Conservation (phyloP, 2,113 vertebrate genomes). For the Leuciscus idus region DNA sequence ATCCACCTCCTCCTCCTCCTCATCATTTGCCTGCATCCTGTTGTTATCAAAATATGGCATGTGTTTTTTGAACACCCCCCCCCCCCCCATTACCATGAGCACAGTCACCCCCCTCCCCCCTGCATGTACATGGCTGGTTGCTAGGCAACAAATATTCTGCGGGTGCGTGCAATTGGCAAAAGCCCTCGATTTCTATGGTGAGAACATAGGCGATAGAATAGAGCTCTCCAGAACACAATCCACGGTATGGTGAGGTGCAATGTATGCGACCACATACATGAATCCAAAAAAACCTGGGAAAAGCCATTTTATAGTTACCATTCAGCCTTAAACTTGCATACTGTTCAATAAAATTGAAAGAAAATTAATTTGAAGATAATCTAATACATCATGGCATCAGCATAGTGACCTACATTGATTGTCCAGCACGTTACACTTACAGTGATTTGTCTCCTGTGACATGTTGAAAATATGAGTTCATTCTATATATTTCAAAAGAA, state of each 20-base stretch:
- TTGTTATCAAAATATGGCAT: constrained; percentile 36
- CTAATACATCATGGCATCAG: not conserved
- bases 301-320: not conserved
- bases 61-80: constrained; percentile 16
- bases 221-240: constrained; percentile 36
- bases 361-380: not conserved
- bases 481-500: not conserved
- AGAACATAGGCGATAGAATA: constrained; percentile 69
- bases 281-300: not conserved
- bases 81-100: constrained; percentile 10
- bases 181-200: constrained; percentile 67
- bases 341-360: not conserved
- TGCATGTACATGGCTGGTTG: constrained; percentile 78
- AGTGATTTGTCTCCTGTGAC: not conserved
- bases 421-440: not conserved
- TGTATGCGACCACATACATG: not conserved
- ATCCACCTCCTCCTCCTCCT: constrained; percentile 1
- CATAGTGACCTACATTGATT: not conserved
- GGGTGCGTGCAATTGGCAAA: constrained; percentile 73
- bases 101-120: not conserved
- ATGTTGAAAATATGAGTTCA: not conserved
- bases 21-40: not conserved
- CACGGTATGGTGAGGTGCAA: constrained; percentile 50
- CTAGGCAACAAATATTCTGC: constrained; percentile 82
- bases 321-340: not conserved